Conservation (phyloP, 2,113 vertebrate species). For the Actenoides hombroni region DNA sequence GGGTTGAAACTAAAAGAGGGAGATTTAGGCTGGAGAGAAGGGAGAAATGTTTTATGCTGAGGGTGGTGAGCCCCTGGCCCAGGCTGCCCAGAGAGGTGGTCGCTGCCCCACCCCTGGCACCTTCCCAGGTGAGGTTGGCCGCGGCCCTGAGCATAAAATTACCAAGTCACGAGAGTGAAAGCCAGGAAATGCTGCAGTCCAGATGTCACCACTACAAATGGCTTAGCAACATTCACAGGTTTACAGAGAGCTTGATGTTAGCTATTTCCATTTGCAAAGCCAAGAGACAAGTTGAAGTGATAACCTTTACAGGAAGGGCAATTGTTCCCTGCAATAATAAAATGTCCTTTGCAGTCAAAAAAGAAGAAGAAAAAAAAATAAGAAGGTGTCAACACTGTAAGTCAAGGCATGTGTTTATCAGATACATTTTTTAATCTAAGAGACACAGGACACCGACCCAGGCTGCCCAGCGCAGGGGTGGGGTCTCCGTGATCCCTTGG, state of each 20-base stretch:
- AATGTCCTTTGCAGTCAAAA: neutral
- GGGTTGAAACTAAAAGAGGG: no score
- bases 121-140: no score
- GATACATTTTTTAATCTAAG: neutral
- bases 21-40: no score
- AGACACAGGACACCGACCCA: neutral
- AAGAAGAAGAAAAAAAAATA: neutral
- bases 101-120: no score
- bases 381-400: neutral
- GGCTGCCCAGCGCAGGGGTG: no score
- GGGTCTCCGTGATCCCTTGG: no score
- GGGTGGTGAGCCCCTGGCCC: no score
- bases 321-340: constrained; percentile 13
- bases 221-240: neutral
- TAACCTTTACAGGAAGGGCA: constrained; percentile 38
- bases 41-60: no score
- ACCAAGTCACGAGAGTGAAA: neutral
- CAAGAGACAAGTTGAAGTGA: neutral
- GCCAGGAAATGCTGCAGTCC: neutral
- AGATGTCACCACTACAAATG: neutral
- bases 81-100: no score
- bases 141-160: no score
- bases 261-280: constrained; percentile 43
- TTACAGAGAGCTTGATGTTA: neutral
- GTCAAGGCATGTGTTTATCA: neutral